Evolutionary conservation across 1,140 invertebrate species (phyloP), one percentile per base, ranked within the genome.

Genomic region (Cataglyphis hispanica): DNA sequence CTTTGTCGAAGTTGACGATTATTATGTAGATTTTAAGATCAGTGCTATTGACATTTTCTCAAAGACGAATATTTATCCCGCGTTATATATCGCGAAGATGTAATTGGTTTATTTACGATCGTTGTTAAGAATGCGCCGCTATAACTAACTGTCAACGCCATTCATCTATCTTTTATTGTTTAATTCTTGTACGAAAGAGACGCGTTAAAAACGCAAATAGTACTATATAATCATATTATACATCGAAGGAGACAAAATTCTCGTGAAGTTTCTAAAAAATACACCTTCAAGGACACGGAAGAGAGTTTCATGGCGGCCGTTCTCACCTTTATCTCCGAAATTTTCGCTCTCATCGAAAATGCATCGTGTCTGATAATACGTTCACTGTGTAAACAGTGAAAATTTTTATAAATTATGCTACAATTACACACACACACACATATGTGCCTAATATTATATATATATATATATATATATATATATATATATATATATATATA

Each of bases 301-400:
- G 63, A 40, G 27, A 19, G 22, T 74, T 83, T 74, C 67, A 83
- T 83, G 78, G 67, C 78, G 78, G 78, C 67, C 37, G 34, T 74
- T 83, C 61, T 46, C 61, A 43, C 8, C 31, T 43, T 50, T 22
- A 61, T 61, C 53, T 46, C 53, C 31, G 46, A 80, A 80, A 70
- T 72, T 60, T 60, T 13, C n/a, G 2, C 5, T 67, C 25, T 37
- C 16, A 11, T 78, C 50, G 2, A 19, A 11, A 64, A 16, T 43
- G 5, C 25, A 56, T 40, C 50, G 27, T 19, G 46, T n/a, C 5
- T 27, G 13, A 53, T 56, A n/a, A 56, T n/a, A n/a, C 2, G 1
- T 19, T 10, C 22, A 1, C 5, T 6, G n/a, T 25, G 19, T 53
- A 67, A 69, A 2, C 1, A 8, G 13, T 40, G 40, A 40, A 40